phyloP scores from a whole-genome alignment of 2,113 vertebrate species.

The Nipponia nippon region DNA sequence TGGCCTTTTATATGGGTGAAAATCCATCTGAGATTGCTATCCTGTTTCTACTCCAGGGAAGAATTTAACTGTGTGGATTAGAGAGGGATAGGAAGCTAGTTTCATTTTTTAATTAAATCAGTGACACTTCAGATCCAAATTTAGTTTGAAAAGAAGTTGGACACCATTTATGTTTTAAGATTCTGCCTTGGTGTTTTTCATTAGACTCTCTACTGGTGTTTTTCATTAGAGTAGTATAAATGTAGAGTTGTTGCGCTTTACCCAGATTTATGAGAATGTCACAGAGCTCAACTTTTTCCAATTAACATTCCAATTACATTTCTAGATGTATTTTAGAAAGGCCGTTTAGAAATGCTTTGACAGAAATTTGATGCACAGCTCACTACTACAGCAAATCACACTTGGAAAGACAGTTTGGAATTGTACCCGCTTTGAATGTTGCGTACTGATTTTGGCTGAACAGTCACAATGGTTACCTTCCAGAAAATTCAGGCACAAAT shows the following conservation, averaged over 20 bases:
- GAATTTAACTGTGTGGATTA: background rate
- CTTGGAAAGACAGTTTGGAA: background rate
- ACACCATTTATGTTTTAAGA: background rate
- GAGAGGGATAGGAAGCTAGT: background rate
- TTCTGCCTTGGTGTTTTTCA: background rate
- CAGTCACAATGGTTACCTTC: background rate
- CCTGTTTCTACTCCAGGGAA: background rate
- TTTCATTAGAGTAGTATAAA: background rate
- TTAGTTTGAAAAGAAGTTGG: background rate
- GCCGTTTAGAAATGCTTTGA: conserved; percentile 17
- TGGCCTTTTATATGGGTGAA: background rate
- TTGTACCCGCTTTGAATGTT: background rate
- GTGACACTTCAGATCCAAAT: background rate
- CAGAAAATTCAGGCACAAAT: conserved; percentile 17
- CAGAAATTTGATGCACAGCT: background rate
- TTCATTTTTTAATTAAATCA: background rate
- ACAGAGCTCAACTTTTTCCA: conserved; percentile 12
- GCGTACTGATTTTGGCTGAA: background rate
- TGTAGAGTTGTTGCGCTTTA: background rate
- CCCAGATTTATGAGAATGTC: conserved; percentile 1
- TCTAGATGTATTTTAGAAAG: conserved; percentile 9
- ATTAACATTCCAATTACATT: conserved; percentile 34
- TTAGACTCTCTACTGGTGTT: background rate
- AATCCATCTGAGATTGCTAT: background rate
- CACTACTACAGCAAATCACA: background rate